Conservation (phyloP, 1,140 invertebrate species). For the Plodia interpunctella region DNA sequence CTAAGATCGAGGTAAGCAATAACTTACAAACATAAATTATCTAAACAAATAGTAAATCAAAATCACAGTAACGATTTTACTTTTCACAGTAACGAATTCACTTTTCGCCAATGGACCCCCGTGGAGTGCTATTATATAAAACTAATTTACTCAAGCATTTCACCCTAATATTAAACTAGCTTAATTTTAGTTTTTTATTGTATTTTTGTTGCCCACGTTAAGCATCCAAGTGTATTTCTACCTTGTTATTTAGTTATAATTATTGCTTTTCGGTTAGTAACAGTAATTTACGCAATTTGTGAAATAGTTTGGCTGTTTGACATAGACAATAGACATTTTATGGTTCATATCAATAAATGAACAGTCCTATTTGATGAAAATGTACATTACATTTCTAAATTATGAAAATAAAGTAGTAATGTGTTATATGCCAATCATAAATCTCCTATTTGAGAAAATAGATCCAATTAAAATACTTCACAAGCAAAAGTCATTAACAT, state of each 20-base stretch:
- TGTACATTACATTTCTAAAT: too few species aligned
- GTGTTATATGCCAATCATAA: too few species aligned
- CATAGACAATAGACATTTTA: too few species aligned
- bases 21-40: conserved; percentile 21
- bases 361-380: too few species aligned
- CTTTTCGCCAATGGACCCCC: conserved; percentile 24
- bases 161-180: neutral
- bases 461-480: too few species aligned
- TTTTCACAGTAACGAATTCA: too few species aligned
- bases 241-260: neutral
- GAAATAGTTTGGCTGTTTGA: too few species aligned
- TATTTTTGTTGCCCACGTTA: neutral
- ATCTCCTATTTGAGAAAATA: too few species aligned
- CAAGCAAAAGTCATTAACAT: too few species aligned
- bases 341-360: too few species aligned
- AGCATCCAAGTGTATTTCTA: neutral
- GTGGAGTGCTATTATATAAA: conserved; percentile 1
- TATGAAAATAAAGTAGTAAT: too few species aligned
- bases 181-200: neutral
- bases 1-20: neutral
- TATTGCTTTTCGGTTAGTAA: neutral
- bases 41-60: conserved; percentile 26
- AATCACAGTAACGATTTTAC: conserved; percentile 38
- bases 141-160: neutral
- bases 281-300: too few species aligned